Base-by-base conservation (phyloP, 2,113 vertebrate genomes). In the Mirounga angustirostris region DNA sequence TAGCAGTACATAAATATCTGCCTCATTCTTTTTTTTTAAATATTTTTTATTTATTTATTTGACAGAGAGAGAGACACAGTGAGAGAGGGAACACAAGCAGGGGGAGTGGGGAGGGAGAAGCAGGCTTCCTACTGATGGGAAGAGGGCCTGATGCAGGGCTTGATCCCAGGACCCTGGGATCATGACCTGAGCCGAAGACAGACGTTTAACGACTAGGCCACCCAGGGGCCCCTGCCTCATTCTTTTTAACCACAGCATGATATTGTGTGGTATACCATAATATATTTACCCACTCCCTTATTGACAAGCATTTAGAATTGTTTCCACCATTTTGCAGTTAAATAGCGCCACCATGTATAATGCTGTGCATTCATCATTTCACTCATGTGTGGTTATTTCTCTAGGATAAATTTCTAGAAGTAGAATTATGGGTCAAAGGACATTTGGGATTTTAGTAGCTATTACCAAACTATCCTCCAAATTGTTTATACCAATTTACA, bases 351-450 rank as follows among this genome's bases (percentile, higher is more conserved):
- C 12, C 54, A 54, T 74, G 9, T 74, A 93, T 74, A 94, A 79
- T 54, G 67, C 59, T 81, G 43, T 56, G 13, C 15, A 16, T 59
- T 79, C 12, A 59, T 93, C 21, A 82, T 40, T 89, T 86, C 33
- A 88, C 3, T 19, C 15, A 56, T 4, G 5, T 89, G 15, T 63
- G 1, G 58, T 6, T 81, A 83, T 73, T 85, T 87, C 50, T 36
- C 6, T 46, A 88, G 11, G 18, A 85, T 76, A 94, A 94, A 95
- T 74, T 93, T 43, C 50, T 71, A 76, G 22, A 69, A 71, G 71
- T 40, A 76, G 9, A 96, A 89, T 78, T 94, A 52, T 89, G 94
- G n/a, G 69, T 58, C 88, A 95, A 67, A 91, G 28, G 14, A 85
- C 36, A 89, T 84, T 96, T 90, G 8, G 56, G 19, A 69, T 74